A percentile compares a stretch with the other conserved stretches of the same genome.
Conservation (phyloP, 2,113 vertebrate genomes). For the Cnemophilus loriae region DNA sequence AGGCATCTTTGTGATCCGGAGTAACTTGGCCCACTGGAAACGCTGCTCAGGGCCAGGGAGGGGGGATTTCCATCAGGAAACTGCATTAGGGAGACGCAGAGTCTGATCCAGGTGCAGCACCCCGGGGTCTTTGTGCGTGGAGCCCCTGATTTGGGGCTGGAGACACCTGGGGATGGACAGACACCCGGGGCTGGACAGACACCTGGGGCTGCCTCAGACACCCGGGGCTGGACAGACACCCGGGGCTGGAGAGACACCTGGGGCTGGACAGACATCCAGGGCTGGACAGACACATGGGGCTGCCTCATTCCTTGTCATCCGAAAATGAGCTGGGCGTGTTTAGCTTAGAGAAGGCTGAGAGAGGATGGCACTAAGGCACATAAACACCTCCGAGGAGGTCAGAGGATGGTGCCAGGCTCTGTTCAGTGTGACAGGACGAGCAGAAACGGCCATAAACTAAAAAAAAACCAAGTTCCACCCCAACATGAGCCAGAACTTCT, state of each 20-base stretch:
- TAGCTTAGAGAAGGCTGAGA: neutral
- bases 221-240: no score
- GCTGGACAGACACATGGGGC: neutral
- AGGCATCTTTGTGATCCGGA: neutral
- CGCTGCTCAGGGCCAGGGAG: neutral
- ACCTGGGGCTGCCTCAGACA: neutral
- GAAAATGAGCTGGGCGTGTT: neutral
- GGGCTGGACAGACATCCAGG: neutral
- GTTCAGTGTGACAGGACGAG: neutral
- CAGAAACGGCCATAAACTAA: neutral
- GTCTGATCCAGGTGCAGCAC: neutral
- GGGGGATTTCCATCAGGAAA: neutral
- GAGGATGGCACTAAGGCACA: no score
- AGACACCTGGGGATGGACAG: neutral
- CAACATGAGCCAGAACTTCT: neutral
- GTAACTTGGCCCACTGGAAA: neutral
- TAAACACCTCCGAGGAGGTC: neutral
- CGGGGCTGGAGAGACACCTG: neutral
- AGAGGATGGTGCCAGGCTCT: neutral
- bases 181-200: neutral
- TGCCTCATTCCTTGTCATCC: neutral
- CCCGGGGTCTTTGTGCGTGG: fast-evolving
- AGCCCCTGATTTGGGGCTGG: neutral
- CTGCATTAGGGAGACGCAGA: fast-evolving
- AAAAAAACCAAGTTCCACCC: neutral